phyloP scores from a whole-genome alignment of 2,888 invertebrate genomes.

The Protophormia terraenovae region DNA sequence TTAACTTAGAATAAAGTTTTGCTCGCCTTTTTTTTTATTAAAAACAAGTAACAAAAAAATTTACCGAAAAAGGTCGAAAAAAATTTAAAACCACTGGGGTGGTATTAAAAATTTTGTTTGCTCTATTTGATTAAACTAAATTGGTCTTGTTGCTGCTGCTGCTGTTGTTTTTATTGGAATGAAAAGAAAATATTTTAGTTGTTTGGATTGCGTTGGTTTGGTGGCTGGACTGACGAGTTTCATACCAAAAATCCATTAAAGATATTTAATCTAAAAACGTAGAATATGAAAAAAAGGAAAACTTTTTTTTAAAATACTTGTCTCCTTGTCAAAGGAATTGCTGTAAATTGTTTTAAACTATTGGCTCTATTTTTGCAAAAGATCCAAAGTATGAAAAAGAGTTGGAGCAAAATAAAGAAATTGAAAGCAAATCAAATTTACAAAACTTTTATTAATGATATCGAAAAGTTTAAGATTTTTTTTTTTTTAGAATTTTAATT shows the following conservation, averaged over 20 bases:
- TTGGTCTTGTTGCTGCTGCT: conserved; percentile 11
- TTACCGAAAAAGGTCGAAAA: not conserved
- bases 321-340: not conserved
- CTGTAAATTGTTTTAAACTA: conserved; percentile 13
- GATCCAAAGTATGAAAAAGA: no score
- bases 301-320: not conserved
- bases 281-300: not conserved
- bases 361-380: no score
- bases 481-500: not conserved
- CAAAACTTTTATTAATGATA: not conserved
- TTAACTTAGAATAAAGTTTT: not conserved
- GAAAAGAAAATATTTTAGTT: not conserved
- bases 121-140: conserved; percentile 30
- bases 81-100: not conserved
- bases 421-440: not conserved
- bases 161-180: not conserved
- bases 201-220: not conserved
- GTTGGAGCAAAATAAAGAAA: not conserved
- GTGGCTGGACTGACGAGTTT: no score
- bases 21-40: not conserved
- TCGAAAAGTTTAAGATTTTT: not conserved
- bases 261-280: not conserved
- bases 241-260: conserved; percentile 4
- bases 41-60: not conserved
- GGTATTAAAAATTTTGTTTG: conserved; percentile 9